Evolutionary conservation across 1,140 invertebrate species (phyloP).

Genomic region (Eumaeus atala): DNA sequence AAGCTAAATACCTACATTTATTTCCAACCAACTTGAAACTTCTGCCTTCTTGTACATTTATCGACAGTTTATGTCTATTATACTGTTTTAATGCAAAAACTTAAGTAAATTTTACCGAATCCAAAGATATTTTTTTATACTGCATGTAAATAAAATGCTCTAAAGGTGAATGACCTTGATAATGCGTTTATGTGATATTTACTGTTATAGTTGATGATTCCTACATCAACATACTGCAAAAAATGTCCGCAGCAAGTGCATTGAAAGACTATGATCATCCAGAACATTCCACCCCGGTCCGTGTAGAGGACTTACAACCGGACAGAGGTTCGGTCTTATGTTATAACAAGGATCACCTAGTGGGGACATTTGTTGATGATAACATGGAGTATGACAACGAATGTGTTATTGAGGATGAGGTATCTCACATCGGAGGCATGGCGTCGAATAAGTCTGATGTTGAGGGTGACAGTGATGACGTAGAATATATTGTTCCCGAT

Average conservation of each 20-base stretch:
- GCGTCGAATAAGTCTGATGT: constrained; percentile 44
- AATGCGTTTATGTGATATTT: no score
- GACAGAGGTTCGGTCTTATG: constrained; percentile 30
- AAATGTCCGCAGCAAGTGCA: constrained; percentile 41
- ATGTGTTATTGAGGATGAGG: constrained; percentile 38
- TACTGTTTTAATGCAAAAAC: no score
- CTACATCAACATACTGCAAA: neutral
- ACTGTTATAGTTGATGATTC: no score
- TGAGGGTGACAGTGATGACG: constrained; percentile 22
- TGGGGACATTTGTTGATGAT: constrained; percentile 35
- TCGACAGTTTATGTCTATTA: no score
- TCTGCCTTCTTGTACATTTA: no score
- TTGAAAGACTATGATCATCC: constrained; percentile 44
- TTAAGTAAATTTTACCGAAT: no score
- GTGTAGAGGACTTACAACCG: constrained; percentile 58
- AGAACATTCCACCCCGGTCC: constrained; percentile 45
- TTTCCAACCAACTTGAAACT: no score
- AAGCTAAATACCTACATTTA: no score
- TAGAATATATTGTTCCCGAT: constrained; percentile 37
- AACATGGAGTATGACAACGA: constrained; percentile 31
- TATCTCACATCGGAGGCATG: constrained; percentile 52
- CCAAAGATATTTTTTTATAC: no score
- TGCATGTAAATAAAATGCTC: no score
- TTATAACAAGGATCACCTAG: constrained; percentile 20
- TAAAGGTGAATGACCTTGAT: no score